Evolutionary conservation across 2,113 vertebrate species (phyloP).

Genomic region (Egretta garzetta): DNA sequence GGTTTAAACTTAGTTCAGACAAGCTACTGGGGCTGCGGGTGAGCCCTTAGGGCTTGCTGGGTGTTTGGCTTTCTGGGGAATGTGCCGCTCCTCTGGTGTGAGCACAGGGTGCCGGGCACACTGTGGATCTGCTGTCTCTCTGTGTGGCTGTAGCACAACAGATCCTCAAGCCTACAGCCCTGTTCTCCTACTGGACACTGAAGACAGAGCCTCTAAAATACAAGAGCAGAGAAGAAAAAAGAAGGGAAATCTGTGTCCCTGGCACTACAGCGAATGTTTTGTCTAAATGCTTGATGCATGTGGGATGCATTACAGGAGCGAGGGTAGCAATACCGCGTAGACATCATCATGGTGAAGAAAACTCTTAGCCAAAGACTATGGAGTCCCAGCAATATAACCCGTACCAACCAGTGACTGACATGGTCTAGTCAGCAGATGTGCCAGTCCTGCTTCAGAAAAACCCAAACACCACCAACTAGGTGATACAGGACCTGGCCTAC

Average conservation of each 20-base stretch:
- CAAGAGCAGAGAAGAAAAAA: background rate
- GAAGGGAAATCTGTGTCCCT: background rate
- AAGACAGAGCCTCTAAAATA: background rate
- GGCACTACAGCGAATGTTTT: background rate
- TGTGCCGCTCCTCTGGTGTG: fast-evolving
- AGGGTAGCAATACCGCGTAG: fast-evolving
- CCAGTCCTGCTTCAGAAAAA: background rate
- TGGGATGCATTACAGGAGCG: background rate
- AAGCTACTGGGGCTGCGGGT: background rate
- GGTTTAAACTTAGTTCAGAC: background rate
- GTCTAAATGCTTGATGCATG: fast-evolving
- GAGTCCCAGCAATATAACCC: background rate
- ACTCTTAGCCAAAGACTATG: background rate
- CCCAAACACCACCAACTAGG: background rate
- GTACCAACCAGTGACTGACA: fast-evolving
- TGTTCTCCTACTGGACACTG: background rate
- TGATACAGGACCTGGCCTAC: background rate
- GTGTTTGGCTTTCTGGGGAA: background rate
- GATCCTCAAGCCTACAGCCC: background rate
- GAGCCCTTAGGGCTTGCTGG: background rate
- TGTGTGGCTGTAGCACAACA: fast-evolving
- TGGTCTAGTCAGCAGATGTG: background rate
- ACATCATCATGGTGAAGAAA: background rate
- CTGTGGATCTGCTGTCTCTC: background rate
- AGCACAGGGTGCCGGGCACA: background rate